A percentile compares a stretch with the other conserved stretches of the same genome.
These are phyloP conservation scores for Apostichopus californicus DNA, from an alignment of 35 echinoderm and acorn worm species.

Conservation along the genomic window DNA sequence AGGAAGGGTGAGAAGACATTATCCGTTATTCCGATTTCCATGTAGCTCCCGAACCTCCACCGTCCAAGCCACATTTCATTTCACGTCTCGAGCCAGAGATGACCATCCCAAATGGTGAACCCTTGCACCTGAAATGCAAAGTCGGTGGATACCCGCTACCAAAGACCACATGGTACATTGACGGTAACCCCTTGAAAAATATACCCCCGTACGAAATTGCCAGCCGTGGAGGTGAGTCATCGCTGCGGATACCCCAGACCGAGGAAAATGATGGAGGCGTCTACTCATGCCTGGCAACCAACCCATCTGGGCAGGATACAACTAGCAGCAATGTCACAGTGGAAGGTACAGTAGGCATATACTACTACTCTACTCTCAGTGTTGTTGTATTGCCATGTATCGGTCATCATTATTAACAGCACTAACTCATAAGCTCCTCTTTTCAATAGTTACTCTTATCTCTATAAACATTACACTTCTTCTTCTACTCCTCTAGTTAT, in stretches of 20 bases:
- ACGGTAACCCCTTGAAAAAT: slow-evolving; percentile 34
- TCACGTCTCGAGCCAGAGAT: slow-evolving; percentile 46
- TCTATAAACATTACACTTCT: background rate
- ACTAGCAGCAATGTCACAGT: slow-evolving; percentile 45
- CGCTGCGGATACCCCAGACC: slow-evolving; percentile 6
- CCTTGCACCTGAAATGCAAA: slow-evolving; percentile 30
- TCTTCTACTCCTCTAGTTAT: too few relatives aligned
- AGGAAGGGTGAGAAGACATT: background rate
- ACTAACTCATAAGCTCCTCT: too few relatives aligned
- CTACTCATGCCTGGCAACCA: slow-evolving; percentile 65
- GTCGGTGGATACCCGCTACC: slow-evolving; percentile 33
- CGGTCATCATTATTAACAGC: too few relatives aligned
- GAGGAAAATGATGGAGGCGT: slow-evolving; percentile 51
- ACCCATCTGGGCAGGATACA: slow-evolving; percentile 56
- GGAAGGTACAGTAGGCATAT: background rate
- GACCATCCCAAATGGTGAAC: slow-evolving; percentile 19
- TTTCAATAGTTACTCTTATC: background rate
- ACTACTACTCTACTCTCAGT: background rate
- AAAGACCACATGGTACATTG: slow-evolving; percentile 48
- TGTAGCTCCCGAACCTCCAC: slow-evolving; percentile 43
- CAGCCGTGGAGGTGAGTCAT: slow-evolving; percentile 22
- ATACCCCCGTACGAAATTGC: slow-evolving; percentile 13
- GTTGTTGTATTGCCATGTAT: background rate
- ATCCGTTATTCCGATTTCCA: background rate
- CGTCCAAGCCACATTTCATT: slow-evolving; percentile 53